Conservation (phyloP, 1,140 invertebrate genomes). For the Pogonognathellus flavescens region DNA sequence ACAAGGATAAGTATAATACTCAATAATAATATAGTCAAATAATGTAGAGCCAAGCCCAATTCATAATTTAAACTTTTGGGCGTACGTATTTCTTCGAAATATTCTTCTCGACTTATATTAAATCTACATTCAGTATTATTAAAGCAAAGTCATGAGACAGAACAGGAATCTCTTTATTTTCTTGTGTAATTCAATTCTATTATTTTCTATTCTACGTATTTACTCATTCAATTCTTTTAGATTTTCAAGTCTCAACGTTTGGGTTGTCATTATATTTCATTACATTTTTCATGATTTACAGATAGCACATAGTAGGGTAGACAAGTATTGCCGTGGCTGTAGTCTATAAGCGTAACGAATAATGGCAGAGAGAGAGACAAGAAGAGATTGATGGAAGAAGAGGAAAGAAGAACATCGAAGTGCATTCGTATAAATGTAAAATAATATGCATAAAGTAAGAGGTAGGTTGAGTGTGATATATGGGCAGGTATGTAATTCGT, state of each 20-base stretch:
- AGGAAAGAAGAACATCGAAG: not conserved
- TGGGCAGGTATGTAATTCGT: too few species aligned
- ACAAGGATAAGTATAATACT: not conserved
- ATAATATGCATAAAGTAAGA: too few species aligned
- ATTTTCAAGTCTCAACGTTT: not conserved
- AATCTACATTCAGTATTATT: slow-evolving; percentile 22
- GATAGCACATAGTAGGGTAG: not conserved
- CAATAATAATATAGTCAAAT: not conserved
- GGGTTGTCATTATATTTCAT: slow-evolving; percentile 19
- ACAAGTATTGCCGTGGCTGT: not conserved
- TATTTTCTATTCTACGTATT: slow-evolving; percentile 11
- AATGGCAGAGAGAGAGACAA: too few species aligned
- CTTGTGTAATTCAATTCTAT: not conserved
- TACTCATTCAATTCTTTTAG: slow-evolving; percentile 1
- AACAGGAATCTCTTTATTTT: slow-evolving; percentile 40
- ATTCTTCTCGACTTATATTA: slow-evolving; percentile 4
- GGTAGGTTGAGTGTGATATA: too few species aligned
- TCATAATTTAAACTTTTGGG: slow-evolving; percentile 60
- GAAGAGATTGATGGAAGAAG: too few species aligned
- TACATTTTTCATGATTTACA: not conserved
- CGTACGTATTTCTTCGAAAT: slow-evolving; percentile 59
- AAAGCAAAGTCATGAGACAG: slow-evolving; percentile 17
- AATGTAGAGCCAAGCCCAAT: slow-evolving; percentile 34
- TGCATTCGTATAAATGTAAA: not conserved
- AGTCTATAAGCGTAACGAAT: too few species aligned